Conservation (phyloP, 2,797 vertebrate species). For the Limnodromus scolopaceus region DNA sequence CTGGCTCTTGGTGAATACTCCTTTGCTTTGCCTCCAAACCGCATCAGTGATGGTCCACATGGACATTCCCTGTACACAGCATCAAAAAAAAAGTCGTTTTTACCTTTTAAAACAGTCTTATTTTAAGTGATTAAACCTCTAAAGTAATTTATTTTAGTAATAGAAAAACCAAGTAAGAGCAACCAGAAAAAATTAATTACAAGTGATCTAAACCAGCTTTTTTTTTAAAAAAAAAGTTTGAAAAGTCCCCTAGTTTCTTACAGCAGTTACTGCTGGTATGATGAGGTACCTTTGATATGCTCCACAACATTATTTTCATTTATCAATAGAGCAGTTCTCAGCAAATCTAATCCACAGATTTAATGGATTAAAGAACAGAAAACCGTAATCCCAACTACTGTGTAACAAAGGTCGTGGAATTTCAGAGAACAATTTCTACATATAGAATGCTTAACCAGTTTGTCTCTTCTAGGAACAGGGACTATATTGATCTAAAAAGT, state of each 20-base stretch:
- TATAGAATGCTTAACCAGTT: not conserved
- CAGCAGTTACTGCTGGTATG: not conserved
- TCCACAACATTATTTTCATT: not conserved
- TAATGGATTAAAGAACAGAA: not conserved
- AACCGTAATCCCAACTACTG: not conserved
- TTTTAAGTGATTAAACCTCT: not conserved
- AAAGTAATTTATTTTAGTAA: not conserved
- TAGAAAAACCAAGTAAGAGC: not conserved
- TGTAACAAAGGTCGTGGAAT: not conserved
- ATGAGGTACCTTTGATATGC: not conserved
- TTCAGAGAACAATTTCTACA: not conserved
- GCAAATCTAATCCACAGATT: not conserved
- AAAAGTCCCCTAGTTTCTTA: not conserved
- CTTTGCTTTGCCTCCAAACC: constrained; percentile 95
- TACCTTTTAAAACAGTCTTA: not conserved
- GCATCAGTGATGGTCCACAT: constrained; percentile 89
- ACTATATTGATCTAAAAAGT: not conserved
- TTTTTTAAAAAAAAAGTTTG: not conserved
- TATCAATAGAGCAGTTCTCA: not conserved
- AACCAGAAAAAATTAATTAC: not conserved
- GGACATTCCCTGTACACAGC: constrained; percentile 88
- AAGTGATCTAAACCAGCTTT: not conserved
- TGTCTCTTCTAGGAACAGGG: not conserved
- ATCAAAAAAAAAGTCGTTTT: not conserved
- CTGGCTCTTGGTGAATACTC: constrained; percentile 92